These are phyloP conservation scores for Oscarella lobularis DNA, from an alignment of 37 sponge, comb jelly and placozoan genomes.

Conservation along the genomic window DNA sequence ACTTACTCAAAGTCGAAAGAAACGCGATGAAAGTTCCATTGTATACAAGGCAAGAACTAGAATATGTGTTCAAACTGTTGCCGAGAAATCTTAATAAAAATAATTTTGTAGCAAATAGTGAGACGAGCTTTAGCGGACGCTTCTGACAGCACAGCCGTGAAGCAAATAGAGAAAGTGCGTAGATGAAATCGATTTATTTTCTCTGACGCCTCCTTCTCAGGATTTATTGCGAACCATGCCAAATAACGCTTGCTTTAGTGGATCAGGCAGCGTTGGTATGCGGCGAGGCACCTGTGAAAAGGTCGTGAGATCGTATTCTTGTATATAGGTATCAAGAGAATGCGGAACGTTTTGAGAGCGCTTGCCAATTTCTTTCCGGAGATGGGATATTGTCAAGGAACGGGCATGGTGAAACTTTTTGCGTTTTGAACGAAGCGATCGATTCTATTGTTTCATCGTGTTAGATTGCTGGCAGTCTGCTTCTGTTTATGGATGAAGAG, in stretches of 20 bases:
- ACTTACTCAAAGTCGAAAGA: background rate
- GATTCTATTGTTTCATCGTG: background rate
- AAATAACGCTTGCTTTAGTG: background rate
- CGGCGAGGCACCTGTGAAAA: background rate
- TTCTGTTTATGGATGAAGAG: constrained; percentile 24
- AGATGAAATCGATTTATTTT: background rate
- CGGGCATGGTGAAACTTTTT: constrained; percentile 19
- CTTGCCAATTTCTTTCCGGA: constrained; percentile 27
- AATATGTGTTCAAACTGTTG: no score
- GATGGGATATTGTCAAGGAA: constrained; percentile 44
- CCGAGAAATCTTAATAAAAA: no score
- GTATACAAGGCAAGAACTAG: background rate
- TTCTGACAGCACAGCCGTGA: background rate
- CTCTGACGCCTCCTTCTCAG: background rate
- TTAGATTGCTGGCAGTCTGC: constrained; percentile 7
- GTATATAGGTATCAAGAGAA: constrained; percentile 17
- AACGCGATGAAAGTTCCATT: background rate
- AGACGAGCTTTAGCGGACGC: background rate
- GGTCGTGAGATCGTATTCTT: background rate
- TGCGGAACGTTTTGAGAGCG: constrained; percentile 17
- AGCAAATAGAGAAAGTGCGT: background rate
- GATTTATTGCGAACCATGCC: constrained; percentile 6
- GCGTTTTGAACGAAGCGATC: no score
- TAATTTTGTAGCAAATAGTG: background rate
- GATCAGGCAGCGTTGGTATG: constrained; percentile 5